These are phyloP conservation scores for Heliothis peltigera DNA, from an alignment of 2,888 invertebrate genomes.

Conservation along the genomic window DNA sequence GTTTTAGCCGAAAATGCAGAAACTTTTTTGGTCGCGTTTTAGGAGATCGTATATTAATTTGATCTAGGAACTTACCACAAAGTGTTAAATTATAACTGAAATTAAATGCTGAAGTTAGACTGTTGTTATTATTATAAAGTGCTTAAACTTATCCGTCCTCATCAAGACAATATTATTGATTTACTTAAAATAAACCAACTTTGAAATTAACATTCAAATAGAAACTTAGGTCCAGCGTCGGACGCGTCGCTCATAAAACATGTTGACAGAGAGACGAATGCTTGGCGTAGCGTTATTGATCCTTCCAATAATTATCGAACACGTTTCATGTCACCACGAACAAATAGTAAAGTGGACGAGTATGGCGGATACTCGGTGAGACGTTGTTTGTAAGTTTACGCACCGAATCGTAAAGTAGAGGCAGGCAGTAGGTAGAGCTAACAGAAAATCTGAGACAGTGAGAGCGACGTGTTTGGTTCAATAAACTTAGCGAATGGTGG, in stretches of 20 bases:
- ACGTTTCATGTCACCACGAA: conserved; percentile 89
- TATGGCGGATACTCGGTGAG: conserved; percentile 80
- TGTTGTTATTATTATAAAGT: background rate
- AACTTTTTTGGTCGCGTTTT: too few relatives aligned
- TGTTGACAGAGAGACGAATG: conserved; percentile 86
- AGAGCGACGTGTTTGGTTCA: conserved; percentile 72
- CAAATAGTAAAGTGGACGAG: conserved; percentile 86
- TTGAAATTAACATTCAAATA: conserved; percentile 87
- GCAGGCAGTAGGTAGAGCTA: conserved; percentile 87
- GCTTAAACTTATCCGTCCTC: conserved; percentile 44
- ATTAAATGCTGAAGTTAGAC: too few relatives aligned
- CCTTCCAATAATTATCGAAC: conserved; percentile 90
- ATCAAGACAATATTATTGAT: conserved; percentile 63
- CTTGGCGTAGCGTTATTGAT: conserved; percentile 87
- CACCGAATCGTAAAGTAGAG: conserved; percentile 84
- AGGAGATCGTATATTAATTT: too few relatives aligned
- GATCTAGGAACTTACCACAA: too few relatives aligned
- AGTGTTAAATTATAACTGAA: too few relatives aligned
- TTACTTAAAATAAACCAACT: conserved; percentile 80
- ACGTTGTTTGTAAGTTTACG: conserved; percentile 85
- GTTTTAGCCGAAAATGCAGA: too few relatives aligned
- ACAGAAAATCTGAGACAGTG: conserved; percentile 80
- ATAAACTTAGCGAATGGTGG: conserved; percentile 59
- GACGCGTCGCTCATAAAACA: conserved; percentile 83
- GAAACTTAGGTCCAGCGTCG: conserved; percentile 79